phyloP scores from a whole-genome alignment of 2,888 invertebrate species.

The Acrocyrtus sp. region DNA sequence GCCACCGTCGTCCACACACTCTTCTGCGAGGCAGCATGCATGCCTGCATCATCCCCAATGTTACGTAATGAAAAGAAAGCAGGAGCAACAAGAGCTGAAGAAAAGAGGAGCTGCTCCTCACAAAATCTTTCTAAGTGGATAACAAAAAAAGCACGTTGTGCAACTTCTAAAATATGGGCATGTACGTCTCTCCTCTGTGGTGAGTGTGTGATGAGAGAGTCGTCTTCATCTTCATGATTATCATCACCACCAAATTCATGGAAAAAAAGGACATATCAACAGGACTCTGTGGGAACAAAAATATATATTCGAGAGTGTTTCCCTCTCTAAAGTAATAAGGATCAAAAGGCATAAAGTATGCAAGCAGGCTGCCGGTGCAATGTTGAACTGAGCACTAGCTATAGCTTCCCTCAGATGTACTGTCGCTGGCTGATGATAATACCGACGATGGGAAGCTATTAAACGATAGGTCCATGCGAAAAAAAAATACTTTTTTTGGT shows the following conservation, averaged over 20 bases:
- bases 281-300: slow-evolving; percentile 8
- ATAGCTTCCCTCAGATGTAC: too few relatives aligned
- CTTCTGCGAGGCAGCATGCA: slow-evolving; percentile 27
- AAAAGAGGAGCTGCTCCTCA: too few relatives aligned
- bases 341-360: slow-evolving; percentile 41
- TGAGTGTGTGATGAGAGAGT: slow-evolving; percentile 21
- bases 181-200: background rate
- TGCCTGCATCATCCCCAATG: slow-evolving; percentile 34
- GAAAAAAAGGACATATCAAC: slow-evolving; percentile 25
- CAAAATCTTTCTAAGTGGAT: too few relatives aligned
- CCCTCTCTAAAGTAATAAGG: slow-evolving; percentile 17
- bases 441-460: slow-evolving; percentile 61
- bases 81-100: background rate
- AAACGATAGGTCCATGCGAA: slow-evolving; percentile 56
- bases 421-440: too few relatives aligned
- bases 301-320: slow-evolving; percentile 27
- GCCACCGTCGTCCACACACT: slow-evolving; percentile 20
- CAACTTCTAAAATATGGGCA: slow-evolving; percentile 9
- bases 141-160: slow-evolving; percentile 12
- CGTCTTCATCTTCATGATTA: too few relatives aligned
- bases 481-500: slow-evolving; percentile 33
- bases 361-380: slow-evolving; percentile 56
- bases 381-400: slow-evolving; percentile 43
- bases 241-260: too few relatives aligned
- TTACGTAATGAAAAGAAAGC: slow-evolving; percentile 23